These are phyloP conservation scores for Napeogenes sylphis DNA, from an alignment of 2,888 invertebrate species.

Conservation along the genomic window DNA sequence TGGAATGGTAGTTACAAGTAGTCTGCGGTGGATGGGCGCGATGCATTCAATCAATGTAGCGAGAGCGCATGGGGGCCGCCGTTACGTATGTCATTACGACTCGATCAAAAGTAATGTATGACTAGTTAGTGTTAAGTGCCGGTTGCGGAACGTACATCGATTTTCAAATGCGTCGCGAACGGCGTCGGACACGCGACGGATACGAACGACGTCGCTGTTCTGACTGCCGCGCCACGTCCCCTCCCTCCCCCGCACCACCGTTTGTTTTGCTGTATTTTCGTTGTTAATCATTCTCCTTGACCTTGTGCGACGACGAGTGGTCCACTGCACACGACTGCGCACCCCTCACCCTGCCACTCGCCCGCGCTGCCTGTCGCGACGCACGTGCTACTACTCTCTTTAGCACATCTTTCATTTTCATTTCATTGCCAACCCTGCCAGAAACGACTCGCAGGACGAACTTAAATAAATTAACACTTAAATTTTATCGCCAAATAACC, in stretches of 20 bases:
- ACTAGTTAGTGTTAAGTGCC: constrained; percentile 57
- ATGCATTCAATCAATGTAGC: constrained; percentile 54
- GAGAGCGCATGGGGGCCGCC: constrained; percentile 49
- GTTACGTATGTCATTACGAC: constrained; percentile 52
- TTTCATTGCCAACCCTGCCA: background rate
- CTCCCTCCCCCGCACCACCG: constrained; percentile 58
- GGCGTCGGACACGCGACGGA: constrained; percentile 64
- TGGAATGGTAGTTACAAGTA: constrained; percentile 20
- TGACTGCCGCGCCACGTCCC: constrained; percentile 69
- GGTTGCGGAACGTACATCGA: constrained; percentile 74
- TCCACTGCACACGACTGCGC: constrained; percentile 76
- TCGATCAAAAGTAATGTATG: constrained; percentile 56
- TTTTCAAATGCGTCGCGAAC: constrained; percentile 69
- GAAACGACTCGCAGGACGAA: background rate
- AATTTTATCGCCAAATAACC: too few species aligned
- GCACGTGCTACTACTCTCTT: constrained; percentile 56
- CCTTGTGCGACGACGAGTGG: constrained; percentile 77
- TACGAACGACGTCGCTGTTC: constrained; percentile 69
- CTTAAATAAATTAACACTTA: background rate
- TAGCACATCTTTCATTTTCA: constrained; percentile 33
- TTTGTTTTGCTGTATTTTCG: constrained; percentile 78
- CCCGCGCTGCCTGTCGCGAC: constrained; percentile 61
- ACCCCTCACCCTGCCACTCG: constrained; percentile 63
- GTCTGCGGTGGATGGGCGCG: constrained; percentile 30
- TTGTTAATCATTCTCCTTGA: constrained; percentile 80